Base-by-base conservation (phyloP, 1,140 invertebrate species). In the Caenorhabditis inopinata region DNA sequence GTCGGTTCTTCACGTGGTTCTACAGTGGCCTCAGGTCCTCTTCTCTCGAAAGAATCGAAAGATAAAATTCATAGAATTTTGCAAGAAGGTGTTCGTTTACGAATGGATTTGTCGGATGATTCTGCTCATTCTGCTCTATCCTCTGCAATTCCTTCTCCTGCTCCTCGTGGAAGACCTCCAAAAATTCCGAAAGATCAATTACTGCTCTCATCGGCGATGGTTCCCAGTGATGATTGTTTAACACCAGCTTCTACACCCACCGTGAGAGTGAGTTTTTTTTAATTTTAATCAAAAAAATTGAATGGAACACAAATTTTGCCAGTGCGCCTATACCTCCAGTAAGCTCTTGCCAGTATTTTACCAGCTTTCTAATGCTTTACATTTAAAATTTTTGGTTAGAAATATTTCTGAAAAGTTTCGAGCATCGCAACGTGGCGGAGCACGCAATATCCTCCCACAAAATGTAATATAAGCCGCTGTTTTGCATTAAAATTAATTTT, bases 21-120 rank as follows among this genome's bases (percentile, higher is more conserved):
- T 6, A 68, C 58, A 21, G 32, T 68, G 21, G 58, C 58, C 2
- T 49, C 48, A 0, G 46, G 46, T 35, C 46, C 48, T 18, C 32
- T 53, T 38, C 53, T 49, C 62, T 47, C 53, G 12, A 81, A 46
- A 76, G 74, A 77, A 25, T 77, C 47, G 9, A 77, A 53, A 1
- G 47, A 47, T n/a, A 77, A 77, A 42, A 77, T 42, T 25, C 51
- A 77, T 9, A 29, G 48, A 21, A 48, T 53, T 11, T 16, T 51
- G 32, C 51, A 77, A 25, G 38, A 47, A 53, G 47, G 51, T 0
- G 35, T 77, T 21, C 32, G 76, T 7, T 29, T 53, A 11, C 18
- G 45, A 23, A 18, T 46, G 14, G 47, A 73, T 46, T 42, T 58
- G n/a, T 35, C 29, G 7, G 48, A 76, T 49, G 27, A 53, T 6